Percentiles rank a stretch among this genome's conserved stretches.
Evolutionary conservation across 2,888 invertebrate genomes (phyloP).

Genomic region (Ochlodes sylvanus): DNA sequence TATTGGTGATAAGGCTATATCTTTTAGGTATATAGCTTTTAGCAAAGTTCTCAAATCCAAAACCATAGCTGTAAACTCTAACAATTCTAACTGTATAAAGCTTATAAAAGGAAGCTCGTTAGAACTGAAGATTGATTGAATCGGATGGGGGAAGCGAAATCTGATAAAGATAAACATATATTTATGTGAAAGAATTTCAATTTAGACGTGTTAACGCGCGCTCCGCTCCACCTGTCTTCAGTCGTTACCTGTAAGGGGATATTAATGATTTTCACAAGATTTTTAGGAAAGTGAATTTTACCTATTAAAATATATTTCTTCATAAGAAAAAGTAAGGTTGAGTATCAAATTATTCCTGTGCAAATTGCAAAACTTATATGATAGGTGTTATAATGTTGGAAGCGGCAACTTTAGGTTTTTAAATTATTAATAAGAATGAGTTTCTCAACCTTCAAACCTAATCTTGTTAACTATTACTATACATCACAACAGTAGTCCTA

Average conservation of each 20-base stretch:
- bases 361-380: no score
- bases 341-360: no score
- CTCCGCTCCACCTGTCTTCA: slow-evolving; percentile 63
- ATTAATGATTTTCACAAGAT: slow-evolving; percentile 66
- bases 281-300: not conserved
- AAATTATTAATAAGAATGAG: no score
- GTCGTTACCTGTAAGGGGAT: slow-evolving; percentile 61
- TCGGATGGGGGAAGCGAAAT: slow-evolving; percentile 58
- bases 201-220: slow-evolving; percentile 52
- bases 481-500: slow-evolving; percentile 40
- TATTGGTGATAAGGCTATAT: no score
- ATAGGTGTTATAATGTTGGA: no score
- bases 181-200: slow-evolving; percentile 77
- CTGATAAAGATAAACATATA: slow-evolving; percentile 60
- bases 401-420: no score
- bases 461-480: not conserved
- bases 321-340: no score
- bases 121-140: slow-evolving; percentile 28
- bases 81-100: not conserved
- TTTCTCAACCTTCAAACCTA: no score
- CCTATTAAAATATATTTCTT: no score
- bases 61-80: no score
- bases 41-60: no score
- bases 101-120: not conserved
- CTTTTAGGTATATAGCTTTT: no score